Evolutionary conservation across 2,113 vertebrate genomes (phyloP), one percentile per base, ranked within the genome.

Genomic region (Chaenogobius annularis): DNA sequence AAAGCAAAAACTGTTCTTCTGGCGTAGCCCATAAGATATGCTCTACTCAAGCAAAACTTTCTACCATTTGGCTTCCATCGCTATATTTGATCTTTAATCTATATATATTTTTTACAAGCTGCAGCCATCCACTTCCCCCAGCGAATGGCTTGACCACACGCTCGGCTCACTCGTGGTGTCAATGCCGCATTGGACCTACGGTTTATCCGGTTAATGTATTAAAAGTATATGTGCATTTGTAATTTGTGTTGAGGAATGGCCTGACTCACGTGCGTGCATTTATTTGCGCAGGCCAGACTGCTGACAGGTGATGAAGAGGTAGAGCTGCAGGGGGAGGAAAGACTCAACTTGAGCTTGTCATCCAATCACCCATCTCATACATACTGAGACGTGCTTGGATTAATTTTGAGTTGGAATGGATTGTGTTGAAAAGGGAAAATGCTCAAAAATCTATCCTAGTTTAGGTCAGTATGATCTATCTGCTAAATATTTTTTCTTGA

Each of bases 361-460:
- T 79, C 73, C 78, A 82, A 74, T 88, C 83, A 80, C 48, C 75
- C 71, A 71, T 79, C 72, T 80, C 70, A 73, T 82, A 65, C 83
- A 88, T 82, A 80, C 64, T 79, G 58, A 83, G 67, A 68, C 44
- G 10, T 40, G 19, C 31, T 12, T 23, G 76, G 81, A 87, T 83
- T 83, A 73, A 87, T 86, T 77, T 70, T 66, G 70, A 50, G 46
- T 48, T 75, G 8, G 19, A 26, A 35, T 43, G 55, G 56, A 61
- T 74, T 15, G 31, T 68, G 40, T 10, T 11, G 40, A 66, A 26
- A 46, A 66, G 13, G 26, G 22, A 22, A 66, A 35, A 56, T 58
- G 19, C 47, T 63, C 74, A 23, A 55, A 48, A 66, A 52, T 52
- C 20, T 15, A 26, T 75, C 58, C 50, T 65, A 26, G 13, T 1